phyloP scores from a whole-genome alignment of 2,113 vertebrate genomes.

The Alexandromys fortis region DNA sequence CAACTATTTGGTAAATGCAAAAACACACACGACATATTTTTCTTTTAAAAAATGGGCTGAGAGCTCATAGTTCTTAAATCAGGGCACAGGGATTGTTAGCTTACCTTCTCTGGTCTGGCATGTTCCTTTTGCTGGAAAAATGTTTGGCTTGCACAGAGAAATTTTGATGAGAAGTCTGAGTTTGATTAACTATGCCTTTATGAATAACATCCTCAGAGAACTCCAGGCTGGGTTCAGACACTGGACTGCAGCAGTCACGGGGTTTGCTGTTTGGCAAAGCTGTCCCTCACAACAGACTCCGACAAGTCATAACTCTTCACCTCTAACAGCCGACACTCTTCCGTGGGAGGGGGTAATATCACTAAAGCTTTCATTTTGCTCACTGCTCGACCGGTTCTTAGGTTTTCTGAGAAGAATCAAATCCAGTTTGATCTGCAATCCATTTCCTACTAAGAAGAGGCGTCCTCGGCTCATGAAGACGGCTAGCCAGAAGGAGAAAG shows the following conservation, averaged over 20 bases:
- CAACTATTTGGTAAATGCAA: slow-evolving; percentile 87
- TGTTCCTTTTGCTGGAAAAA: slow-evolving; percentile 78
- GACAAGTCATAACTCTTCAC: slow-evolving; percentile 75
- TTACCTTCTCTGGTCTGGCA: slow-evolving; percentile 89
- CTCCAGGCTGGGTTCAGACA: slow-evolving; percentile 75
- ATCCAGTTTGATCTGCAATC: not conserved
- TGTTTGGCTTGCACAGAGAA: slow-evolving; percentile 84
- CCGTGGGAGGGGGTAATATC: slow-evolving; percentile 69
- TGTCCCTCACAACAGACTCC: slow-evolving; percentile 70
- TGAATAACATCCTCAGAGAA: slow-evolving; percentile 91
- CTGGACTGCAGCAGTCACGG: slow-evolving; percentile 54
- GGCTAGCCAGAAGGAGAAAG: not conserved
- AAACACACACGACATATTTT: slow-evolving; percentile 49
- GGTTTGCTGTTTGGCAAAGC: slow-evolving; percentile 61
- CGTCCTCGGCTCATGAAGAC: not conserved
- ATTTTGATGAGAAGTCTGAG: slow-evolving; percentile 84
- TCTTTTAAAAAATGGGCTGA: slow-evolving; percentile 72
- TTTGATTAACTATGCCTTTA: slow-evolving; percentile 91
- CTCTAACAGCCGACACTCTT: slow-evolving; percentile 75
- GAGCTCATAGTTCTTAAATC: slow-evolving; percentile 80
- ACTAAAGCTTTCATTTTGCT: slow-evolving; percentile 76
- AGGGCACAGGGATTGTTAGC: slow-evolving; percentile 90
- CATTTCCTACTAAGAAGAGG: not conserved
- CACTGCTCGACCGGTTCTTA: slow-evolving; percentile 51
- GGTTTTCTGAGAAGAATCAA: slow-evolving; percentile 57